phyloP scores from a whole-genome alignment of 2,888 invertebrate species.

The Pantelozetes paolii region DNA sequence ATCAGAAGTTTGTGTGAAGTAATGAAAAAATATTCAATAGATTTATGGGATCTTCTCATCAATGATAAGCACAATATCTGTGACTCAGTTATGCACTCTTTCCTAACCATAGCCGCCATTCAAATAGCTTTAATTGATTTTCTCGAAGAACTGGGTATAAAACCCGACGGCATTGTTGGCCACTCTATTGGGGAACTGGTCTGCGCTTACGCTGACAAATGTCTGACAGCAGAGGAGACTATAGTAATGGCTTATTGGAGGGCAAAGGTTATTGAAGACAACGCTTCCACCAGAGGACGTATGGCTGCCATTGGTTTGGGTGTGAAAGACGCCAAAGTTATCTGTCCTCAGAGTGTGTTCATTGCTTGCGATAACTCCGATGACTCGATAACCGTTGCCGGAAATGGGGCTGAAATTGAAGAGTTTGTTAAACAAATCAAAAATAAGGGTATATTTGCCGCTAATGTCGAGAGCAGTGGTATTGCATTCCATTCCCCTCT shows the following conservation, averaged over 20 bases:
- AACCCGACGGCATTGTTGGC: slow-evolving; percentile 56
- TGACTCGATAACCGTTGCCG: slow-evolving; percentile 91
- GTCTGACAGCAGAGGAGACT: slow-evolving; percentile 49
- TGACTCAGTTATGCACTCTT: slow-evolving; percentile 53
- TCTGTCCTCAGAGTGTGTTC: slow-evolving; percentile 72
- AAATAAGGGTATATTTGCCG: slow-evolving; percentile 75
- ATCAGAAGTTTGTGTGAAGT: slow-evolving; percentile 52
- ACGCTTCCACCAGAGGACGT: slow-evolving; percentile 66
- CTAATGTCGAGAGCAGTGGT: slow-evolving; percentile 78
- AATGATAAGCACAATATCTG: slow-evolving; percentile 46
- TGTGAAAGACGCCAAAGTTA: slow-evolving; percentile 71
- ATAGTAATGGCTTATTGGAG: slow-evolving; percentile 33
- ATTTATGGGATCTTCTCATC: slow-evolving; percentile 54
- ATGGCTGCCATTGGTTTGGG: slow-evolving; percentile 90
- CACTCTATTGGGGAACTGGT: slow-evolving; percentile 55
- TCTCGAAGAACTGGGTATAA: slow-evolving; percentile 53
- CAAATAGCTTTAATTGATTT: slow-evolving; percentile 58
- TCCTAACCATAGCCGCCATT: slow-evolving; percentile 57
- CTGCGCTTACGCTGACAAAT: slow-evolving; percentile 59
- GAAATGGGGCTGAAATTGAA: slow-evolving; percentile 66
- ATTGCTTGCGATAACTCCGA: slow-evolving; percentile 91
- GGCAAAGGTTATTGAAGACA: slow-evolving; percentile 61
- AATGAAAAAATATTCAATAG: slow-evolving; percentile 53
- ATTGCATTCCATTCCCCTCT: slow-evolving; percentile 60
- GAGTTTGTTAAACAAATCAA: slow-evolving; percentile 67